A percentile compares a stretch with the other conserved stretches of the same genome.
Conservation (phyloP, 2,113 vertebrate genomes). For the Aspiorhynchus laticeps region DNA sequence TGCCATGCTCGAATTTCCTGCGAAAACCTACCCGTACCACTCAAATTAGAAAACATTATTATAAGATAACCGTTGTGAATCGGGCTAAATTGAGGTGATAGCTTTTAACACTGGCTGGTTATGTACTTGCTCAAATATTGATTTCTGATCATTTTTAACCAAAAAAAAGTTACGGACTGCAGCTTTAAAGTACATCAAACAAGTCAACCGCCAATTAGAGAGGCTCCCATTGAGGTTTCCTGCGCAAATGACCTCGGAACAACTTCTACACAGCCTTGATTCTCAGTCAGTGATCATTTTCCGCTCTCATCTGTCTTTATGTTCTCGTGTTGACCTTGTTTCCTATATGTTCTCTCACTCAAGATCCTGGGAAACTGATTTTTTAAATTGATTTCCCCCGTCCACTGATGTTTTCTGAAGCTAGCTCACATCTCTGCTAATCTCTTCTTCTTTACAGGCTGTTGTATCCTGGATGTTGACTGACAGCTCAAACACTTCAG, state of each 20-base stretch:
- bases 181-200: background rate
- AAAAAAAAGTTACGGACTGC: too few species aligned
- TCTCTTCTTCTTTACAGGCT: background rate
- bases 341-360: background rate
- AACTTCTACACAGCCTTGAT: background rate
- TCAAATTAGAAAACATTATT: too few species aligned
- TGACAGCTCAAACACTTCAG: background rate
- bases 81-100: too few species aligned
- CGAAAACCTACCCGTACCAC: too few species aligned
- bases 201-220: background rate
- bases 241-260: background rate
- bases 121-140: too few species aligned
- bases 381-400: background rate
- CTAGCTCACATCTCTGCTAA: conserved; percentile 15
- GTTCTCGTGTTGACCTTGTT: background rate
- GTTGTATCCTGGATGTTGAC: background rate
- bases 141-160: too few species aligned
- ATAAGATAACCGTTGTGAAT: too few species aligned
- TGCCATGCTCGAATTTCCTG: background rate
- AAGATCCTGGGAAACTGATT: conserved; percentile 27
- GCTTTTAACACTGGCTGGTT: too few species aligned
- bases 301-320: conserved; percentile 7
- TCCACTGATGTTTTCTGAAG: conserved; percentile 1
- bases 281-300: background rate
- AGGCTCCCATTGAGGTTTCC: background rate